A percentile compares a stretch with the other conserved stretches of the same genome.
phyloP scores from a whole-genome alignment of 2,888 invertebrate genomes.

The Autographa gamma region DNA sequence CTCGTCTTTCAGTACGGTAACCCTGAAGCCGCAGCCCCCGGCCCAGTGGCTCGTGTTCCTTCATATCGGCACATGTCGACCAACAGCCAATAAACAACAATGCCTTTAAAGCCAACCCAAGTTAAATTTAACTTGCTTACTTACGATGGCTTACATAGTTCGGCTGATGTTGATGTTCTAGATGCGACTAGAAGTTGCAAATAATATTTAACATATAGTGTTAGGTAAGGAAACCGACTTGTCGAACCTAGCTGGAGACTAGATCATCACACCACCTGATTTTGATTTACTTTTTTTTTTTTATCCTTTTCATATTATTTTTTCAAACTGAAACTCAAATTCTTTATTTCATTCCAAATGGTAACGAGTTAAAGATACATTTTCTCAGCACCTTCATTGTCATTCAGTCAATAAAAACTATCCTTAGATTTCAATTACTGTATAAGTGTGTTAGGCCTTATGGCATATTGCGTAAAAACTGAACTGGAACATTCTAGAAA shows the following conservation, averaged over 20 bases:
- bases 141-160: conserved; percentile 62
- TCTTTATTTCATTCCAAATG: too few species aligned
- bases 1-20: background rate
- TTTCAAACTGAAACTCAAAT: too few species aligned
- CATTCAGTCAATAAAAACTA: too few species aligned
- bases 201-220: background rate
- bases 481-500: too few species aligned
- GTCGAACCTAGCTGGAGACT: background rate
- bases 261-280: too few species aligned
- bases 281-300: background rate
- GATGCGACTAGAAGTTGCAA: conserved; percentile 22
- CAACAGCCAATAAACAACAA: conserved; percentile 66
- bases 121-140: conserved; percentile 66
- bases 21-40: background rate
- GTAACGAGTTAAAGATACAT: too few species aligned
- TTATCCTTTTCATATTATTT: too few species aligned
- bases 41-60: conserved; percentile 32
- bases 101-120: conserved; percentile 61
- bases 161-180: conserved; percentile 33
- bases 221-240: background rate
- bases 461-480: too few species aligned
- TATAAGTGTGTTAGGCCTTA: too few species aligned
- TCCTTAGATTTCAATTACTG: too few species aligned
- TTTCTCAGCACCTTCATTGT: too few species aligned
- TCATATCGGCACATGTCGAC: conserved; percentile 18